Conservation (phyloP, 2,888 invertebrate genomes). For the Ormyrus rosae region DNA sequence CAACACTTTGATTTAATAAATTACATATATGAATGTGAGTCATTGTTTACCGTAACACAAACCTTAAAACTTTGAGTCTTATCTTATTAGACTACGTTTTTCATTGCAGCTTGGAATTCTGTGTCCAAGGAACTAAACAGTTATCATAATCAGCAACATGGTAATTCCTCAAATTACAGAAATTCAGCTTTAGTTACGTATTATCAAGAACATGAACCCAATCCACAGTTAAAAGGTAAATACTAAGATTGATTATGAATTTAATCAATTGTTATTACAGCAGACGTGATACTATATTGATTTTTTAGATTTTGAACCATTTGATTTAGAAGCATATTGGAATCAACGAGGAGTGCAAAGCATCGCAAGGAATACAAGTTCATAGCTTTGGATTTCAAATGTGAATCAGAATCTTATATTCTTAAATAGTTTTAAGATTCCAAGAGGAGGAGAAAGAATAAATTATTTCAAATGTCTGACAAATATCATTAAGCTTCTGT, state of each 20-base stretch:
- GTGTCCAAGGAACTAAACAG: slow-evolving; percentile 79
- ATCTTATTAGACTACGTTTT: slow-evolving; percentile 1
- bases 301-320: slow-evolving; percentile 83
- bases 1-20: slow-evolving; percentile 88
- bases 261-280: not conserved
- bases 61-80: slow-evolving; percentile 3
- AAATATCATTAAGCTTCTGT: slow-evolving; percentile 34
- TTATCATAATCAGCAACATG: slow-evolving; percentile 70
- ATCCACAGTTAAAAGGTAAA: slow-evolving; percentile 72
- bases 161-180: slow-evolving; percentile 70
- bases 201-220: slow-evolving; percentile 79
- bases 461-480: slow-evolving; percentile 47
- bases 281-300: not conserved
- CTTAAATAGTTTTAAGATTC: slow-evolving; percentile 72
- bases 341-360: slow-evolving; percentile 84
- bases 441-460: slow-evolving; percentile 58
- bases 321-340: slow-evolving; percentile 88
- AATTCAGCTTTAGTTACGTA: slow-evolving; percentile 80
- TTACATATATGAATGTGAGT: slow-evolving; percentile 83
- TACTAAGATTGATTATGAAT: slow-evolving; percentile 2
- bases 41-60: not conserved
- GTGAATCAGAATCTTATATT: slow-evolving; percentile 70
- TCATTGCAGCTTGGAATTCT: slow-evolving; percentile 73
- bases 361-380: slow-evolving; percentile 76
- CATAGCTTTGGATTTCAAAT: slow-evolving; percentile 73